Conservation (phyloP, 2,888 invertebrate genomes). For the Hemistola chrysoprasaria region DNA sequence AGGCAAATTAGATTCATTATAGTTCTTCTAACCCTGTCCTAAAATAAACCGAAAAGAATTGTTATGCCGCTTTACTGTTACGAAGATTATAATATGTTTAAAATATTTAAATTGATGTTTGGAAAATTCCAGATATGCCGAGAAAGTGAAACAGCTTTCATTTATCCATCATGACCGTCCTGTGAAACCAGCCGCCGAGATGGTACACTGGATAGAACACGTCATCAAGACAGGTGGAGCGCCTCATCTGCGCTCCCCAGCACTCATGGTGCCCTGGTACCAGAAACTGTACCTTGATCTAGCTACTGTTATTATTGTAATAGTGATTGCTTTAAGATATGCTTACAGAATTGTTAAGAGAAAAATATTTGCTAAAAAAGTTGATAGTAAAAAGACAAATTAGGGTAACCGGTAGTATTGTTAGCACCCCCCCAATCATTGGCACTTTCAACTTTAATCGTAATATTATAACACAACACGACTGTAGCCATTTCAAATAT, state of each 20-base stretch:
- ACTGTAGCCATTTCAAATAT: too few relatives aligned
- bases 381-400: neutral
- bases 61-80: too few relatives aligned
- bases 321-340: neutral
- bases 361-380: neutral
- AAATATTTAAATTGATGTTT: too few relatives aligned
- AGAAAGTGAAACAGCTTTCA: conserved; percentile 40
- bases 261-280: conserved; percentile 43
- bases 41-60: too few relatives aligned
- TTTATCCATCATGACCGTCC: conserved; percentile 45
- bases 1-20: too few relatives aligned
- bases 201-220: conserved; percentile 49
- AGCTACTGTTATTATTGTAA: conserved; percentile 1
- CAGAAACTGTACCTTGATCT: conserved; percentile 49
- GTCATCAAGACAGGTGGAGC: conserved; percentile 45
- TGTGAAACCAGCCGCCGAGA: conserved; percentile 36
- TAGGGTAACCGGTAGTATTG: too few relatives aligned
- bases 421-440: too few relatives aligned
- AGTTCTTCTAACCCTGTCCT: too few relatives aligned
- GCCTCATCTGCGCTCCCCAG: conserved; percentile 44
- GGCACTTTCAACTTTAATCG: too few relatives aligned
- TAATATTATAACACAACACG: too few relatives aligned
- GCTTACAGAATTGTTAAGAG: neutral
- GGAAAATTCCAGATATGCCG: conserved; percentile 33
- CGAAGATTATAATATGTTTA: too few relatives aligned